phyloP scores from a whole-genome alignment of 2,797 vertebrate genomes.

The Anguilla pacifica region DNA sequence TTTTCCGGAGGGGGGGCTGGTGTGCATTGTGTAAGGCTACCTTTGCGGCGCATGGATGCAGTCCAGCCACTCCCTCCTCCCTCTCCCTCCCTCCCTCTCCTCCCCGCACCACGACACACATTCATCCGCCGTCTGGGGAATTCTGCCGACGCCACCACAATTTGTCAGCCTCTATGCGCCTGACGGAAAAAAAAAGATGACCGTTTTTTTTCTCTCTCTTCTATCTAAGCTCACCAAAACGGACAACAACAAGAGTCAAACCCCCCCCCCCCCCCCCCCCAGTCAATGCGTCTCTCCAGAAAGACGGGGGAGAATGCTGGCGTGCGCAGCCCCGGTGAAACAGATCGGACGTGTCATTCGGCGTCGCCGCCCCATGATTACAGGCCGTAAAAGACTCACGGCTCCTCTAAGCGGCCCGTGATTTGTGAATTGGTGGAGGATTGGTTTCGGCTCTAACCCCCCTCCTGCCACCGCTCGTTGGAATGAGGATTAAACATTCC shows the following conservation, averaged over 20 bases:
- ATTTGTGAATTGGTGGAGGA: slow-evolving; percentile 47
- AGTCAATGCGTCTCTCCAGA: not conserved
- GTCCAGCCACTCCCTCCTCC: not conserved
- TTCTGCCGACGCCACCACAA: not conserved
- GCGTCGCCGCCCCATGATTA: slow-evolving; percentile 42
- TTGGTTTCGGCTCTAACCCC: not conserved
- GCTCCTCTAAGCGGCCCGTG: slow-evolving; percentile 41
- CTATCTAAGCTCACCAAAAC: not conserved
- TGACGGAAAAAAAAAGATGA: not conserved
- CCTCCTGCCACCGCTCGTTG: slow-evolving; percentile 37
- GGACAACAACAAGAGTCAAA: not conserved
- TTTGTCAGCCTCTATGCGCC: not conserved
- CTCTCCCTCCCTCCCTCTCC: not conserved
- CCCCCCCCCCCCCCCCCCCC: too few species aligned
- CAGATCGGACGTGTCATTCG: slow-evolving; percentile 55
- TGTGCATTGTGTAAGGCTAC: not conserved
- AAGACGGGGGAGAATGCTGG: not conserved
- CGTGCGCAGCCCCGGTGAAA: slow-evolving; percentile 13
- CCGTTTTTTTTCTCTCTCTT: not conserved
- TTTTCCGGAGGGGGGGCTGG: not conserved
- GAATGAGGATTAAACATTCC: slow-evolving; percentile 51
- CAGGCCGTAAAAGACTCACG: slow-evolving; percentile 45
- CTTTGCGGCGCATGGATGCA: not conserved
- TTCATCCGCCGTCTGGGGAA: not conserved
- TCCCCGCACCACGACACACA: not conserved